phyloP scores from a whole-genome alignment of 1,140 invertebrate genomes.

The Drosophila insularis region DNA sequence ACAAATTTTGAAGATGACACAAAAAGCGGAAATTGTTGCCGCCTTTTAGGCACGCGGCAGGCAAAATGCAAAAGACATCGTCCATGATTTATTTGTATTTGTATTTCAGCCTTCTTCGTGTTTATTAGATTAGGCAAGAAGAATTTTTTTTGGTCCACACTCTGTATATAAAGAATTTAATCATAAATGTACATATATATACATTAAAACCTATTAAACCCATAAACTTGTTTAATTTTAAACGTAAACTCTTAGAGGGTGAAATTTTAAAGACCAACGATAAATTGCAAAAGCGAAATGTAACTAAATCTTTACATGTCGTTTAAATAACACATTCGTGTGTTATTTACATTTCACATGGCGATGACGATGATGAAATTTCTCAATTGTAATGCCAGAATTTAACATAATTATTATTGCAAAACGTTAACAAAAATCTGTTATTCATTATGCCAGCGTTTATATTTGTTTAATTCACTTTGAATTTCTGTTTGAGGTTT shows the following conservation, averaged over 20 bases:
- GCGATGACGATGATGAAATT: too few relatives aligned
- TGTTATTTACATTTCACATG: too few relatives aligned
- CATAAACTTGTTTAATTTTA: too few relatives aligned
- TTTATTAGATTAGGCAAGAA: conserved; percentile 17
- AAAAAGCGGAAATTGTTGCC: conserved; percentile 14
- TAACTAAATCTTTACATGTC: too few relatives aligned
- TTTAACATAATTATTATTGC: too few relatives aligned
- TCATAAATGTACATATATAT: neutral
- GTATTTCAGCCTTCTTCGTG: conserved; percentile 10
- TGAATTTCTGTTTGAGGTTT: neutral
- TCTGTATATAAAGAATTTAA: neutral
- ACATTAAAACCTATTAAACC: neutral
- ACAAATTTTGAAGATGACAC: neutral
- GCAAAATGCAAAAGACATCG: conserved; percentile 7
- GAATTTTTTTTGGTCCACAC: neutral
- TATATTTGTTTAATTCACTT: neutral
- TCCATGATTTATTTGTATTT: conserved; percentile 15
- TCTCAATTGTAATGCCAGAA: too few relatives aligned
- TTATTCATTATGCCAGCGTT: neutral
- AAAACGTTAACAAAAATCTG: neutral
- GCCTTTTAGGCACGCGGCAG: conserved; percentile 12
- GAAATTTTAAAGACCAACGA: too few relatives aligned
- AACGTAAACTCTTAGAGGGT: too few relatives aligned
- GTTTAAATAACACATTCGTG: too few relatives aligned
- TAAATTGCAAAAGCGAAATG: too few relatives aligned